Evolutionary conservation across 2,797 vertebrate species (phyloP).

Genomic region (Labeo calbasu): DNA sequence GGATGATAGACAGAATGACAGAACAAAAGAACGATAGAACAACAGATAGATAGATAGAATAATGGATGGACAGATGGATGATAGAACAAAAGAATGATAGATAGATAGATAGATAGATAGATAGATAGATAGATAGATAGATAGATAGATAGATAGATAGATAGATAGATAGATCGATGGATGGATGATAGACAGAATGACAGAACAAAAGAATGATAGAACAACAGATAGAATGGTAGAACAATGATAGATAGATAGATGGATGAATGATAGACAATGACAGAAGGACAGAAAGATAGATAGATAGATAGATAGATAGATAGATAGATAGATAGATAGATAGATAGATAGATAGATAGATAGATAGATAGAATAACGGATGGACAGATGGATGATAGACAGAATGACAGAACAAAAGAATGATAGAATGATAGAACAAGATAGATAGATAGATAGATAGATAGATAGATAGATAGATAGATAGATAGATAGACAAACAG

Average conservation of each 20-base stretch:
- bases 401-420: not conserved
- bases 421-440: not conserved
- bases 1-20: too few species aligned
- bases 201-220: too few species aligned
- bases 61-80: not conserved
- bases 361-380: not conserved
- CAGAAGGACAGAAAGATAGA: not conserved
- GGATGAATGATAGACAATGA: not conserved
- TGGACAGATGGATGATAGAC: not conserved
- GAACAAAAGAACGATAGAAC: too few species aligned
- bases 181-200: too few species aligned
- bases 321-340: not conserved
- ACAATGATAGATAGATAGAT: not conserved
- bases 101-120: too few species aligned
- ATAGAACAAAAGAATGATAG: too few species aligned
- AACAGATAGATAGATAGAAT: not conserved
- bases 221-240: too few species aligned
- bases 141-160: too few species aligned
- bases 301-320: not conserved
- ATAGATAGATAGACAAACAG: not conserved
- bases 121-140: not conserved
- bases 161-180: not conserved
- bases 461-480: not conserved
- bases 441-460: not conserved
- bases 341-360: not conserved